Percentiles rank a stretch among this genome's conserved stretches.
Evolutionary conservation across 2,888 invertebrate genomes (phyloP).

Genomic region (Chrysina gloriosa): DNA sequence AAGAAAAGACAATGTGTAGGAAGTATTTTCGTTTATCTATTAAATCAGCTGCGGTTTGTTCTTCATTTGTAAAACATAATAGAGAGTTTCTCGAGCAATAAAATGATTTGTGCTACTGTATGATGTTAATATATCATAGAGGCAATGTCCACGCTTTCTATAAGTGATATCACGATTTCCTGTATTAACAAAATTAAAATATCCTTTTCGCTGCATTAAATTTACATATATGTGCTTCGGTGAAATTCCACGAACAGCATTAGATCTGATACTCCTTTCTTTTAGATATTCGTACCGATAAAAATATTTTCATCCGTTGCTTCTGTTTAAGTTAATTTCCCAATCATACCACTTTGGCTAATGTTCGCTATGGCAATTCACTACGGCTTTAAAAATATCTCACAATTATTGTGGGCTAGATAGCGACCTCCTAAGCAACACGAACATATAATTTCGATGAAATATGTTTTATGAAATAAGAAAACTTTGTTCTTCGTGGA

Average conservation of each 20-base stretch:
- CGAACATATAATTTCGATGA: too few species aligned
- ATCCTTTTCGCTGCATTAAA: slow-evolving; percentile 1
- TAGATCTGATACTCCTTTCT: too few species aligned
- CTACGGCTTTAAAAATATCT: too few species aligned
- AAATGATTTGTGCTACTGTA: slow-evolving; percentile 6
- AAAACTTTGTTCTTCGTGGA: too few species aligned
- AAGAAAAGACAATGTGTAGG: slow-evolving; percentile 21
- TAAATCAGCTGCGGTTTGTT: slow-evolving; percentile 12
- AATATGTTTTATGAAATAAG: too few species aligned
- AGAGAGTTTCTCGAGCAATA: slow-evolving; percentile 21
- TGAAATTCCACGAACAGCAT: background rate
- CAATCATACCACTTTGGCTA: too few species aligned
- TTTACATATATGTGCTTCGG: background rate
- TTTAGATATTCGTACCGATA: too few species aligned
- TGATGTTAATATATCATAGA: slow-evolving; percentile 5
- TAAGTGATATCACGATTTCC: background rate
- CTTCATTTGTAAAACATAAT: slow-evolving; percentile 34
- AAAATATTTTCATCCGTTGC: too few species aligned
- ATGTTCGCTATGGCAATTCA: too few species aligned
- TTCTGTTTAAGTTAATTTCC: too few species aligned
- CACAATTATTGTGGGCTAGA: too few species aligned
- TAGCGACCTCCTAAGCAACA: too few species aligned
- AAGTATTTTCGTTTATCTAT: slow-evolving; percentile 33
- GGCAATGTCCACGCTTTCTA: slow-evolving; percentile 20
- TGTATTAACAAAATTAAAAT: background rate